Percentiles rank a stretch among this genome's conserved stretches.
Conservation (phyloP, 2,113 vertebrate genomes). For the Baryphthengus martii region DNA sequence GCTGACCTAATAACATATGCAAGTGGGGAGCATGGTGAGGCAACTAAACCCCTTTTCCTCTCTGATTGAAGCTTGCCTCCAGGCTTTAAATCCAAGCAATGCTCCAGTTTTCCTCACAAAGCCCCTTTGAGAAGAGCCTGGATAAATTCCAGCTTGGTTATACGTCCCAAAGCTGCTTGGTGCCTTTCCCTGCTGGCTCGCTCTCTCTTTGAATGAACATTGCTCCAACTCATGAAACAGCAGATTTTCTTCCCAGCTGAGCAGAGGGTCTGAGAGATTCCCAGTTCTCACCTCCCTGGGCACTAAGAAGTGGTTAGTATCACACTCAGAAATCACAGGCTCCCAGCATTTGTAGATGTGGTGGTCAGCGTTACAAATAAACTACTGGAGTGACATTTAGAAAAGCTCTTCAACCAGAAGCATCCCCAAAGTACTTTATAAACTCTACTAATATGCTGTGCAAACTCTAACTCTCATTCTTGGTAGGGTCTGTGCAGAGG, state of each 20-base stretch:
- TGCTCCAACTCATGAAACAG: slow-evolving; percentile 11
- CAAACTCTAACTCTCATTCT: background rate
- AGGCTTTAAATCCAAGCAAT: background rate
- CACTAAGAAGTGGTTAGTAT: background rate
- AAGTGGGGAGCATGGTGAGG: background rate
- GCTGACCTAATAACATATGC: background rate
- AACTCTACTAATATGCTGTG: background rate
- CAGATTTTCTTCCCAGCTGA: background rate
- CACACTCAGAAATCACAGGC: rapidly evolving
- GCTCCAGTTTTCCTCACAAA: slow-evolving; percentile 33
- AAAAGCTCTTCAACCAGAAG: background rate
- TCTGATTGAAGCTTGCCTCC: background rate
- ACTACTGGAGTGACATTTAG: slow-evolving; percentile 10
- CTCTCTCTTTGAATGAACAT: background rate
- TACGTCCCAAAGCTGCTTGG: background rate
- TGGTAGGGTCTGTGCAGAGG: background rate
- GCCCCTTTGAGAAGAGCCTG: slow-evolving; percentile 45
- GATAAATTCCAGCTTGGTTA: slow-evolving; percentile 27
- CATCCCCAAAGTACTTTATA: slow-evolving; percentile 19
- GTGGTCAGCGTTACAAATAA: background rate
- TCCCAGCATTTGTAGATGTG: background rate
- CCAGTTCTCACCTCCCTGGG: background rate
- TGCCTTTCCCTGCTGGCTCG: background rate
- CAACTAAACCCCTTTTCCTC: background rate
- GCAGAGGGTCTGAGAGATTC: background rate